Evolutionary conservation across 2,888 invertebrate genomes (phyloP).

Genomic region (Laspeyria flexula): DNA sequence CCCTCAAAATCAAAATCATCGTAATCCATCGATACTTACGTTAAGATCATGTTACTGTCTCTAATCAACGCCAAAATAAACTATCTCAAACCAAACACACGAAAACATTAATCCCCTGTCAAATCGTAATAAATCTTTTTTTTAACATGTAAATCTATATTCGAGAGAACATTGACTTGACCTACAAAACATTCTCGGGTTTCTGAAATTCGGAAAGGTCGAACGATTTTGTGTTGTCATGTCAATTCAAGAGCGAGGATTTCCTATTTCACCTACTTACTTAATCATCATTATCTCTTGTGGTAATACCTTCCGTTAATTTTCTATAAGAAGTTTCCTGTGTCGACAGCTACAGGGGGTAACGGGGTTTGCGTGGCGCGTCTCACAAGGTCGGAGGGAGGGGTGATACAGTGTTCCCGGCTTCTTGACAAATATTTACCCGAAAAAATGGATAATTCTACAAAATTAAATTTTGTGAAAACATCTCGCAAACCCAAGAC

Average conservation of each 20-base stretch:
- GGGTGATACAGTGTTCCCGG: conserved; percentile 44
- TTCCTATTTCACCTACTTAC: conserved; percentile 13
- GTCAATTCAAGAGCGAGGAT: conserved; percentile 16
- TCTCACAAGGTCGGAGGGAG: conserved; percentile 52
- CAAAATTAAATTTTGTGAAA: not conserved
- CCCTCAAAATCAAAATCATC: not conserved
- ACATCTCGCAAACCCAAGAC: no score
- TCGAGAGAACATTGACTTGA: not conserved
- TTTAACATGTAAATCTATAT: no score
- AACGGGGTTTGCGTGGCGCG: conserved; percentile 50
- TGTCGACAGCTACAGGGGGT: conserved; percentile 41
- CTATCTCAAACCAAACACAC: not conserved
- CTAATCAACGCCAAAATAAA: not conserved
- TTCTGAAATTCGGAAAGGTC: conserved; percentile 1
- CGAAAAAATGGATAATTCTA: conserved; percentile 6
- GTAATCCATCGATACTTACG: not conserved
- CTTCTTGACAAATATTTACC: conserved; percentile 30
- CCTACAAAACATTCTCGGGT: not conserved
- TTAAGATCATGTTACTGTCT: not conserved
- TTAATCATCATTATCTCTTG: conserved; percentile 20
- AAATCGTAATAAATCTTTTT: not conserved
- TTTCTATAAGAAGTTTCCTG: conserved; percentile 40
- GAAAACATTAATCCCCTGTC: not conserved
- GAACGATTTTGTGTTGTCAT: conserved; percentile 1
- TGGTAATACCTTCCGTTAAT: conserved; percentile 29